These are phyloP conservation scores for Timema podura DNA, from an alignment of 2,888 invertebrate genomes.

Conservation along the genomic window DNA sequence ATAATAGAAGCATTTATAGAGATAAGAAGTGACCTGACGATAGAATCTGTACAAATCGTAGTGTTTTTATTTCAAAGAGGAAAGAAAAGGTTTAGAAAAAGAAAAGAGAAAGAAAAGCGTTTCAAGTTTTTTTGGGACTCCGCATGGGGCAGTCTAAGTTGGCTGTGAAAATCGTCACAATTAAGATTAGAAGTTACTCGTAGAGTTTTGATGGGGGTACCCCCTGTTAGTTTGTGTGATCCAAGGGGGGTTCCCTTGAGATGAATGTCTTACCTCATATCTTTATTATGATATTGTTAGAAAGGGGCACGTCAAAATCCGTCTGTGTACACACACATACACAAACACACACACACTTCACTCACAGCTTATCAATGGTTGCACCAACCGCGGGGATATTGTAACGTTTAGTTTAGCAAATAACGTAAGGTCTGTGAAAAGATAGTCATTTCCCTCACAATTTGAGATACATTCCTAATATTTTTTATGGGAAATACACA, in stretches of 20 bases:
- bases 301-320: neutral
- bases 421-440: no score
- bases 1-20: no score
- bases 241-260: conserved; percentile 6
- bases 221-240: conserved; percentile 15
- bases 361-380: conserved; percentile 5
- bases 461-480: no score
- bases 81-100: no score
- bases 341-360: neutral
- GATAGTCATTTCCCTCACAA: no score
- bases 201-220: conserved; percentile 17
- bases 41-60: conserved; percentile 14
- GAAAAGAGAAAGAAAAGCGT: neutral
- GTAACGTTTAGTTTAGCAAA: no score
- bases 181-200: conserved; percentile 19
- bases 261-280: conserved; percentile 10
- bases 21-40: conserved; percentile 1
- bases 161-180: conserved; percentile 26
- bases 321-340: conserved; percentile 1
- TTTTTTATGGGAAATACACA: no score
- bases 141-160: neutral
- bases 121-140: neutral
- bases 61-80: neutral
- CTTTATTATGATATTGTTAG: conserved; percentile 18
- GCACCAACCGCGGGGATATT: neutral